These are phyloP conservation scores for Potamarius usumacintae DNA, from an alignment of 2,113 vertebrate species.

Conservation along the genomic window DNA sequence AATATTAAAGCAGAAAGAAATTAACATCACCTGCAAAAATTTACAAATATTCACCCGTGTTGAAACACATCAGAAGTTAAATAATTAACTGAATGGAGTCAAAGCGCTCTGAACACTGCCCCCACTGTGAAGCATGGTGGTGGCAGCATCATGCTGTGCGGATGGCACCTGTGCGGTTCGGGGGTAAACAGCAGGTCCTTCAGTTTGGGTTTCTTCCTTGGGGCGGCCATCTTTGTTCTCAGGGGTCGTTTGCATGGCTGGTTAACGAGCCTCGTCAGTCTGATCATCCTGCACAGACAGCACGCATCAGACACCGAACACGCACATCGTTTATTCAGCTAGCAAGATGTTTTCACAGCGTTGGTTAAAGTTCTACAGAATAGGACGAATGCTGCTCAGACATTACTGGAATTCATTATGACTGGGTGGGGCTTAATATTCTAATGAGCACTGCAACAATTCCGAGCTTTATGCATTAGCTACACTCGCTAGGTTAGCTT, in stretches of 20 bases:
- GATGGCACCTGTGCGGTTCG: conserved; percentile 75
- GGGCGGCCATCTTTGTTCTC: conserved; percentile 76
- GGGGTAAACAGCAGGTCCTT: conserved; percentile 85
- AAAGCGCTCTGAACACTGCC: background rate
- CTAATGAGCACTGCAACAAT: background rate
- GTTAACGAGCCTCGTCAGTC: conserved; percentile 90
- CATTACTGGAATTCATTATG: background rate
- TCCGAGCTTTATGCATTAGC: background rate
- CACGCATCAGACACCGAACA: background rate
- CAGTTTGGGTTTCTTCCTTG: conserved; percentile 89
- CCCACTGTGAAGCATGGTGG: background rate
- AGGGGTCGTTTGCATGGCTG: conserved; percentile 87
- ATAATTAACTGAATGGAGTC: background rate
- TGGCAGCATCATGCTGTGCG: background rate
- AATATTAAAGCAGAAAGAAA: background rate
- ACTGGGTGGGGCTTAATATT: background rate
- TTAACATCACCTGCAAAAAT: background rate
- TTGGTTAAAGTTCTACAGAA: background rate
- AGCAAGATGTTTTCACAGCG: background rate
- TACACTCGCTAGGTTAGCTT: background rate
- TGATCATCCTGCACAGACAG: conserved; percentile 78
- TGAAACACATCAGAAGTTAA: background rate
- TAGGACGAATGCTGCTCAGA: background rate
- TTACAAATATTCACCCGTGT: background rate
- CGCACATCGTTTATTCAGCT: background rate